Base-by-base conservation (phyloP, 2,888 invertebrate genomes). In the Hedya salicella region DNA sequence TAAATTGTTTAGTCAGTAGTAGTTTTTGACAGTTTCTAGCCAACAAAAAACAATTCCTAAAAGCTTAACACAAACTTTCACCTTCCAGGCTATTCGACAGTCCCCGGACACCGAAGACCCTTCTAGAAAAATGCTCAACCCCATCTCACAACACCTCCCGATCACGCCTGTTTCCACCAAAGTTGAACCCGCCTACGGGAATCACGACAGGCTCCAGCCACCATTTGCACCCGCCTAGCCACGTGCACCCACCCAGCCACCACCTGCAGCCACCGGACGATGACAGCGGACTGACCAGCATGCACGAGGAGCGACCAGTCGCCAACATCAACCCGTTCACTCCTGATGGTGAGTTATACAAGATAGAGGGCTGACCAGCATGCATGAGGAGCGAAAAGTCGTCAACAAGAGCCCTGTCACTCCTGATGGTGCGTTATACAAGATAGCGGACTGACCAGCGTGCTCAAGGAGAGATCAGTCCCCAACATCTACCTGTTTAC, bases 311-410 rank as follows among this genome's bases (percentile, higher is more conserved):
- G 0, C 91, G 93, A 67, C 94, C 95, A 0, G 79, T 93, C 0
- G 96, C 95, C 30, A 97, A 97, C 86, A 94, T 97, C 49, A 97
- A 97, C 88, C 97, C 97, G 0, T 97, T 97, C 76, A 96, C 96
- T 3, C 96, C 96, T 3, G 95, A 95, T 76, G 96, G 95, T 95
- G 62, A 80, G 79, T 69, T n/a, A n/a, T n/a, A n/a, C n/a, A n/a
- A 0, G 4, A 0, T 16, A 25, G 25, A 4, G 6, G 90, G 0
- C 73, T 91, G 0, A 89, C 89, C 66, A 0, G 25, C 25, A 25
- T 6, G 25, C 25, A 25, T 0, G 92, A 93, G 64, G 92, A 93
- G 0, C 91, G 93, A 67, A 94, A 95, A 0, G 79, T 93, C 0
- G 96, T 95, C 30, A 97, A 97, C 86, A 94, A 97, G 48, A 97